Evolutionary conservation across 2,888 invertebrate genomes (phyloP).

Genomic region (Scaptomyza polygonia): DNA sequence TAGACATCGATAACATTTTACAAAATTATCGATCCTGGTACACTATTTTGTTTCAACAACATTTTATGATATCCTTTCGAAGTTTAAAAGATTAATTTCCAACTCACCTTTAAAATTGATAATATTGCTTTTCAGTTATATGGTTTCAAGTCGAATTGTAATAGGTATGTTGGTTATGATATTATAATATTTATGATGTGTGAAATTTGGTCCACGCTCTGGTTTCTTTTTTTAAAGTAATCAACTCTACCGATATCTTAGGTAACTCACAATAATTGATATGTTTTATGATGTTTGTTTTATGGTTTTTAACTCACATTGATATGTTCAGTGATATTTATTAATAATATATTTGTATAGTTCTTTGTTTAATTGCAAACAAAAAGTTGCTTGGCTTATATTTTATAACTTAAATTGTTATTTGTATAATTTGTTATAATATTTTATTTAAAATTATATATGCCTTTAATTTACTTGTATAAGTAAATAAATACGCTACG

Average conservation of each 20-base stretch:
- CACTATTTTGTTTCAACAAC: too few relatives aligned
- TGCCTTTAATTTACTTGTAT: conserved; percentile 12
- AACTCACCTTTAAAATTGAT: conserved; percentile 8
- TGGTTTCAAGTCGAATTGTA: conserved; percentile 2
- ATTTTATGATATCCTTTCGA: too few relatives aligned
- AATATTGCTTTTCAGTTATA: not conserved
- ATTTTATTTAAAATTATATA: conserved; percentile 21
- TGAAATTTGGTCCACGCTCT: conserved; percentile 57
- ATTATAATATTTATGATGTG: not conserved
- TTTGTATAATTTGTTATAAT: conserved; percentile 31
- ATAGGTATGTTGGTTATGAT: conserved; percentile 3
- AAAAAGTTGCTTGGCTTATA: conserved; percentile 37
- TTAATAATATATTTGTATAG: conserved; percentile 22
- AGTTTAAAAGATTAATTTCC: not conserved
- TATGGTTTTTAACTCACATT: conserved; percentile 22
- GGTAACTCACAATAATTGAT: conserved; percentile 11
- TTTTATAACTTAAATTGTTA: conserved; percentile 14
- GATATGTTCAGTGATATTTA: conserved; percentile 61
- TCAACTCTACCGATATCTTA: conserved; percentile 26
- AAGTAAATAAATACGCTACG: conserved; percentile 46
- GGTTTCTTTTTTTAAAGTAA: conserved; percentile 48
- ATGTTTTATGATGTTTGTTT: conserved; percentile 12
- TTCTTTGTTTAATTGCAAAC: conserved; percentile 55
- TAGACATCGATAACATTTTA: too few relatives aligned
- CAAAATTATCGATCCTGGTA: too few relatives aligned